Base-by-base conservation (phyloP, 92 coral and sea anemone genomes). In the Parazoanthus atlanticus region DNA sequence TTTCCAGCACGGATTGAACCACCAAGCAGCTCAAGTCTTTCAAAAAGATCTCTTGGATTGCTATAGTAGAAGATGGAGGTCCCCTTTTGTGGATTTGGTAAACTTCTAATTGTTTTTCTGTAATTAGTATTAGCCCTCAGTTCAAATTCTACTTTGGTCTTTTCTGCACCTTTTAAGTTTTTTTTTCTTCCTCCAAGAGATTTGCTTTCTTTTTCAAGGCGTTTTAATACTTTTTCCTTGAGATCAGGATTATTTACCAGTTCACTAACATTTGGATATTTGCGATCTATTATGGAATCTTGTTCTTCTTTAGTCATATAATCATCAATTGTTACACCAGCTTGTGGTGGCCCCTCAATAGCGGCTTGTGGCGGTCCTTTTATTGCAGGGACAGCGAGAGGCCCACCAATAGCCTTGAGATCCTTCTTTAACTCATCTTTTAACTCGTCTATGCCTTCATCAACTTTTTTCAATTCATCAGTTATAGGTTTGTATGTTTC, bases 391-490 rank as follows among this genome's bases (percentile, higher is more conserved):
- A n/a, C n/a, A n/a, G n/a, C n/a, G n/a, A n/a, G n/a, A n/a, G n/a
- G n/a, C n/a, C n/a, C n/a, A 34, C 3, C 38, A 38, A 3, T 40
- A 76, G 28, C 49, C 36, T 76, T 76, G 2, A 76, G 17, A 76
- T 32, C 1, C 29, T 71, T 71, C 38, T 34, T 3, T 1, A 71
- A 15, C 33, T 71, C 76, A 71, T 71, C 76, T 71, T 29, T 71
- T 28, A 71, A 40, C 7, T 76, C 80, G 38, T 76, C 80, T 34
- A 76, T 76, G 8, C 80, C 80, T 76, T 76, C 80, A 76, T 76
- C 80, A 76, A 76, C 79, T 71, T 71, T 71, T 71, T 71, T 8
- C 52, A 75, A 75, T 75, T 75, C 79, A 75, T 75, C 79, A 75
- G 79, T 75, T 31, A 75, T 75, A 7, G 79, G 79, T 75, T 75